These are phyloP conservation scores for Flexamia atlantica DNA, from an alignment of 2,888 invertebrate species.

Conservation along the genomic window DNA sequence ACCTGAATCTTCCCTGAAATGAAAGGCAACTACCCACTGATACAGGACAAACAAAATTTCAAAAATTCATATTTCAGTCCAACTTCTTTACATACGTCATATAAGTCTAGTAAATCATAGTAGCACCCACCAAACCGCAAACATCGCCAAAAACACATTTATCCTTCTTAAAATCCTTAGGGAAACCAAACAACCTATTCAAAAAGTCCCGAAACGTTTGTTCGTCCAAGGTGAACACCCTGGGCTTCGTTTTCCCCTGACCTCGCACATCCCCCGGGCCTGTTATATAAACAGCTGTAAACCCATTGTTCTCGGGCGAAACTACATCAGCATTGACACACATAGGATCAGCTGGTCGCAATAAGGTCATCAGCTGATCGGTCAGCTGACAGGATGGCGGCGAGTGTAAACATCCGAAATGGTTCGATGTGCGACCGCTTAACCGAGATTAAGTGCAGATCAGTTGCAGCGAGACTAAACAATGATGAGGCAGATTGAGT, in stretches of 20 bases:
- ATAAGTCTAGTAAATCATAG: too few species aligned
- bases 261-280: background rate
- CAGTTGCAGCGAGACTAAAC: background rate
- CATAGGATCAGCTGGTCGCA: constrained; percentile 29
- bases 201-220: constrained; percentile 6
- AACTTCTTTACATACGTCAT: too few species aligned
- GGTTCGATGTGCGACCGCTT: background rate
- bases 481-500: background rate
- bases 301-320: background rate
- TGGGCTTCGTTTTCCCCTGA: background rate
- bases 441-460: constrained; percentile 27
- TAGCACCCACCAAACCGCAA: too few species aligned
- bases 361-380: constrained; percentile 21
- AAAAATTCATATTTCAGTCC: too few species aligned
- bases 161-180: background rate
- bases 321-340: constrained; percentile 31
- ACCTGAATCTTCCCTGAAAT: too few species aligned
- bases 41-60: too few species aligned
- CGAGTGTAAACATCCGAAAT: constrained; percentile 6
- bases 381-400: background rate
- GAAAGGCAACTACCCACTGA: too few species aligned
- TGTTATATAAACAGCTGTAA: constrained; percentile 34
- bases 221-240: constrained; percentile 21
- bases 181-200: background rate
- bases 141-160: too few species aligned